Percentiles rank a stretch among this genome's conserved stretches.
phyloP scores from a whole-genome alignment of 2,888 invertebrate genomes.

The Abrostola triplasia region DNA sequence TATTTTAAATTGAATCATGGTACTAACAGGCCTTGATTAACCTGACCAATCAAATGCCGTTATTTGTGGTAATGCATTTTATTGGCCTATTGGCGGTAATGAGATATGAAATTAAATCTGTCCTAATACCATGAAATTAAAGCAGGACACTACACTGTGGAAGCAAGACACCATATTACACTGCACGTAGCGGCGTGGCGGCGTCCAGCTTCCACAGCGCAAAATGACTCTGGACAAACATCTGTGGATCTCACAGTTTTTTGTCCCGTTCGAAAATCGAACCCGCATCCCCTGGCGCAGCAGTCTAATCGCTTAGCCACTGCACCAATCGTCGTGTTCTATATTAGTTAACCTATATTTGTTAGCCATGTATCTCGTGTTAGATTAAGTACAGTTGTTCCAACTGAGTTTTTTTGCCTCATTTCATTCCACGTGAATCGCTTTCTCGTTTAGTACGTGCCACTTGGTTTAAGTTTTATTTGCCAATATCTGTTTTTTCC shows the following conservation, averaged over 20 bases:
- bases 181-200: too few species aligned
- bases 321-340: too few species aligned
- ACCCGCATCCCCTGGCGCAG: too few species aligned
- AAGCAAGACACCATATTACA: too few species aligned
- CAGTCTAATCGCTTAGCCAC: too few species aligned
- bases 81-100: constrained; percentile 11
- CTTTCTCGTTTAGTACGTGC: constrained; percentile 18
- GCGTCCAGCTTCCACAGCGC: too few species aligned
- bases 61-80: constrained; percentile 36
- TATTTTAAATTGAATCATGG: constrained; percentile 34
- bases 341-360: not conserved
- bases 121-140: too few species aligned
- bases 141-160: too few species aligned
- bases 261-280: too few species aligned
- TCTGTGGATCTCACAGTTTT: too few species aligned
- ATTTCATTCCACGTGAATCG: constrained; percentile 22
- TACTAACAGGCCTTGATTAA: constrained; percentile 18
- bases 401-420: constrained; percentile 10
- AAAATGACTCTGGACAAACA: too few species aligned
- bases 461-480: constrained; percentile 22
- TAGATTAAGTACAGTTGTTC: constrained; percentile 10
- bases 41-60: constrained; percentile 26
- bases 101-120: too few species aligned
- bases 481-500: constrained; percentile 10
- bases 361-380: constrained; percentile 7